phyloP scores from a whole-genome alignment of 1,140 invertebrate species.

The Tribolium castaneum region DNA sequence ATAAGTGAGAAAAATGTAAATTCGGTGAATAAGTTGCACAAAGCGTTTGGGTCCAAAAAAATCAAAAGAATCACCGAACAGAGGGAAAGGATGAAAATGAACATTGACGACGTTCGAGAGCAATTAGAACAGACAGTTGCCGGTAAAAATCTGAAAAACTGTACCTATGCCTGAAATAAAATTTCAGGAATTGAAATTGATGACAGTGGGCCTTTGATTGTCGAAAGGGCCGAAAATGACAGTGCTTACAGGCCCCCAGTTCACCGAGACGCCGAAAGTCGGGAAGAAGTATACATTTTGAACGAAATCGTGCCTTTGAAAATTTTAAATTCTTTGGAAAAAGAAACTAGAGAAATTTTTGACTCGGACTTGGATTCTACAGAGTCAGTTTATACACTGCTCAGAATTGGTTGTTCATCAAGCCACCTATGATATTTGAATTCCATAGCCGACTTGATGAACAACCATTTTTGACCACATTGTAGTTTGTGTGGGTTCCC shows the following conservation, averaged over 20 bases:
- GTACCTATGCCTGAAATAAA: background rate
- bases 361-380: slow-evolving; percentile 42
- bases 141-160: slow-evolving; percentile 55
- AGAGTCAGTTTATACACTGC: background rate
- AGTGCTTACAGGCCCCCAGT: slow-evolving; percentile 62
- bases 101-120: slow-evolving; percentile 64
- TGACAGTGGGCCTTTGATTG: slow-evolving; percentile 10
- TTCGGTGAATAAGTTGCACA: slow-evolving; percentile 61
- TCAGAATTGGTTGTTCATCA: too few species aligned
- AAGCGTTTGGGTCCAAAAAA: slow-evolving; percentile 69
- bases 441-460: too few species aligned
- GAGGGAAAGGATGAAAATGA: slow-evolving; percentile 64
- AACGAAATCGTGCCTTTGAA: slow-evolving; percentile 64
- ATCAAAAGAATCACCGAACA: slow-evolving; percentile 66
- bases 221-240: slow-evolving; percentile 46
- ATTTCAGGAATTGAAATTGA: slow-evolving; percentile 52
- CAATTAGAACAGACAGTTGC: slow-evolving; percentile 65
- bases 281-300: slow-evolving; percentile 65
- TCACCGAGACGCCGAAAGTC: slow-evolving; percentile 64
- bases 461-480: too few species aligned
- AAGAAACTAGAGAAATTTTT: slow-evolving; percentile 54
- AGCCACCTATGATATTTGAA: too few species aligned
- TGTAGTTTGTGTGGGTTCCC: background rate
- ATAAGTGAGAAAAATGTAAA: background rate
- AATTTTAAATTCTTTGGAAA: slow-evolving; percentile 62